Base-by-base conservation (phyloP, 2,113 vertebrate species). In the Rousettus leschenaultii region DNA sequence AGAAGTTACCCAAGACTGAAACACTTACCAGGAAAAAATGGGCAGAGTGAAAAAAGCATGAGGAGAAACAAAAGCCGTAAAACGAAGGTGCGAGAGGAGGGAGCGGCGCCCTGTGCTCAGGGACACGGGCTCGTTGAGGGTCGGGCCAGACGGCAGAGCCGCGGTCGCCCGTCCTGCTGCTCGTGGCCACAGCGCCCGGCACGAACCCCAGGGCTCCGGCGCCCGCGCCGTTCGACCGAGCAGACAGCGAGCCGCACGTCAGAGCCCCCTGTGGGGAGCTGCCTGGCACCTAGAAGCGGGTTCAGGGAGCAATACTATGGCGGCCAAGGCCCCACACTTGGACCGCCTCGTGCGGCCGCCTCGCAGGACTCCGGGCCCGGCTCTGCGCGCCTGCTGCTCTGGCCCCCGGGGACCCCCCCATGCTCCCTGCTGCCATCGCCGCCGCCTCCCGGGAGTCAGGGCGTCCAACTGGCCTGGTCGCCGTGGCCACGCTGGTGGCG, bases 201-300 rank as follows among this genome's bases (percentile, higher is more conserved):
- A 14, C 59, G n/a, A n/a, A n/a, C n/a, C n/a, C n/a, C 80, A 61
- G 59, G 80, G 61, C 24, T 26, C 40, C 12, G 43, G 45, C 0
- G 3, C 28, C 75, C 38, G 2, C n/a, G 38, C 33, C 68, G 7
- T 86, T 87, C 77, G 51, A 85, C 14, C 30, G 70, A 13, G 66
- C 70, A 71, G 59, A 77, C 75, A 45, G 71, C 78, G 55, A 71
- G 65, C 38, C 84, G 77, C 30, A 24, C 73, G 82, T 91, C 55
- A 57, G 55, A 57, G 21, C 21, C 21, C 7, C 18, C 19, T 10
- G 45, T 45, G n/a, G 45, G 9, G 45, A 45, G 11, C 45, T 45
- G 55, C 55, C 55, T 57, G 22, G 22, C 19, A 22, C 22, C 55
- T 57, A 57, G 22, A 22, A 45, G 11, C 7, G 45, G 45, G 45